These are phyloP conservation scores for Diplolepis rosae DNA, from an alignment of 2,888 invertebrate genomes.

Conservation along the genomic window DNA sequence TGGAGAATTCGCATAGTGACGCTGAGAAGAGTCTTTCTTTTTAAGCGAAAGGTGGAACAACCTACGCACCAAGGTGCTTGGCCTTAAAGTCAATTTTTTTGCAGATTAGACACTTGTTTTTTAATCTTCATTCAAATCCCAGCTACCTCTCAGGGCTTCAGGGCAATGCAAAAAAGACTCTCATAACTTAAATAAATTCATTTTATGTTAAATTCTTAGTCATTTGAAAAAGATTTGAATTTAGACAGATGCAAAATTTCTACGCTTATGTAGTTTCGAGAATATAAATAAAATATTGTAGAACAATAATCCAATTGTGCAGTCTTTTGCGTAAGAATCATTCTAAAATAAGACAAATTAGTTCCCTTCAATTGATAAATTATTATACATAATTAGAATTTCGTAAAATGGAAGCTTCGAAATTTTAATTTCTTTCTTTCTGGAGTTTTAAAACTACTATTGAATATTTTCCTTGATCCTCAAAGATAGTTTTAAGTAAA, in stretches of 20 bases:
- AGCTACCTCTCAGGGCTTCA: not conserved
- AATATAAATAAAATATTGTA: no score
- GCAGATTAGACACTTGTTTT: not conserved
- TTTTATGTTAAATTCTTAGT: not conserved
- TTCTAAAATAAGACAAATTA: no score
- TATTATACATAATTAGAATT: no score
- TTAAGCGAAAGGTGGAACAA: constrained; percentile 1
- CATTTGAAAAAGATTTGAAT: no score
- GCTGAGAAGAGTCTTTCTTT: constrained; percentile 15
- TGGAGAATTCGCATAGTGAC: constrained; percentile 13
- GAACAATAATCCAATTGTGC: no score
- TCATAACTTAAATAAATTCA: not conserved
- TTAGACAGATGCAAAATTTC: no score
- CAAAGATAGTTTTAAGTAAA: no score
- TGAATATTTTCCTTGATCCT: not conserved
- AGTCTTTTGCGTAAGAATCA: no score
- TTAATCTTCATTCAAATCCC: not conserved
- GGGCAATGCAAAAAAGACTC: not conserved
- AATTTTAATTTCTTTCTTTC: not conserved
- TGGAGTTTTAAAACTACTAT: not conserved
- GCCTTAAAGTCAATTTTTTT: constrained; percentile 26
- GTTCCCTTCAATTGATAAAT: no score
- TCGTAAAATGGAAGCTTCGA: no score
- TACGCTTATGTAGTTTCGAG: no score
- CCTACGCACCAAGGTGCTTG: constrained; percentile 23